phyloP scores from a whole-genome alignment of 2,797 vertebrate species.

The Strix occidentalis region DNA sequence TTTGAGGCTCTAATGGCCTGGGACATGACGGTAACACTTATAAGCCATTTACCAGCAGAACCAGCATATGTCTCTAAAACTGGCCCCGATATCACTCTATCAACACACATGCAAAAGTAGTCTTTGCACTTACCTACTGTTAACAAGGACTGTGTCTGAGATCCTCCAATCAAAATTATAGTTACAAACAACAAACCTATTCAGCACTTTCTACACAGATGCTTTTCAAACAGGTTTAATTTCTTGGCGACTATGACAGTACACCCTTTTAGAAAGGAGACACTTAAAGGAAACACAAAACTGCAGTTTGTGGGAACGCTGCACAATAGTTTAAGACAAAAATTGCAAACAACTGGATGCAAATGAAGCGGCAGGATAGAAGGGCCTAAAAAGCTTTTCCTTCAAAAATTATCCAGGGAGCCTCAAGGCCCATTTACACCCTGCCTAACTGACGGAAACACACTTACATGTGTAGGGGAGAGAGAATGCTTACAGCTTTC shows the following conservation, averaged over 20 bases:
- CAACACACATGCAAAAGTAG: not conserved
- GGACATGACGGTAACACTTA: not conserved
- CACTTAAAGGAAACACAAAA: not conserved
- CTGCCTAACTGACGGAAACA: not conserved
- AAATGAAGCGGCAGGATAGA: not conserved
- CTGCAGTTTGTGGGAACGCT: not conserved
- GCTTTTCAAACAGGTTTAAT: not conserved
- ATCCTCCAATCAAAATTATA: not conserved
- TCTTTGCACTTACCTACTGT: constrained; percentile 24
- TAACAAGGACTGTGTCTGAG: not conserved
- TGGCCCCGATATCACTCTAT: not conserved
- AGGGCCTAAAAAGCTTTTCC: not conserved
- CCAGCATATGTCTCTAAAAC: not conserved
- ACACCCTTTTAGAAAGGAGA: constrained; percentile 1
- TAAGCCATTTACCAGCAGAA: not conserved
- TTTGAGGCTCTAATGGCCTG: not conserved
- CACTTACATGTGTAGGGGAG: not conserved
- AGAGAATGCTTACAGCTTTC: not conserved
- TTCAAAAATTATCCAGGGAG: not conserved
- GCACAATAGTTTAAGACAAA: not conserved
- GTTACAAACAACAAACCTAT: not conserved
- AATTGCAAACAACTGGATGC: not conserved
- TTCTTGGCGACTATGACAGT: not conserved
- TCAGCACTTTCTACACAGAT: not conserved
- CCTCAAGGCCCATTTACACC: not conserved